A percentile compares a stretch with the other conserved stretches of the same genome.
phyloP scores from a whole-genome alignment of 2,888 invertebrate species.

The Antheraea assamensis region DNA sequence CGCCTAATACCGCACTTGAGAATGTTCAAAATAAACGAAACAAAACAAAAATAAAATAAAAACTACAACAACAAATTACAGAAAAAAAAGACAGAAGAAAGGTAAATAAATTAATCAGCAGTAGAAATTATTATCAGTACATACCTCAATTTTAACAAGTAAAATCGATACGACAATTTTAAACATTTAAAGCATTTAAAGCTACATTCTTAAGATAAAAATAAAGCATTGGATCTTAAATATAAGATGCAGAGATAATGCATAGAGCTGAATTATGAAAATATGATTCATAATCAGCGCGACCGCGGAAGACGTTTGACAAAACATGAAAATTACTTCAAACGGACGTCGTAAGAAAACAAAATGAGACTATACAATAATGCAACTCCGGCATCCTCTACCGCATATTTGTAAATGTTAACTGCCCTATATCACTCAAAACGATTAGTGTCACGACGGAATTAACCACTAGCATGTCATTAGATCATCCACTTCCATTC shows the following conservation, averaged over 20 bases:
- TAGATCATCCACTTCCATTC: slow-evolving; percentile 66
- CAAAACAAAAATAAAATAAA: background rate
- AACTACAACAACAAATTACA: background rate
- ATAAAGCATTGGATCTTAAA: background rate
- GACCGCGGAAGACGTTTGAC: slow-evolving; percentile 24
- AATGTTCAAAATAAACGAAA: background rate
- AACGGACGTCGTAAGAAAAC: slow-evolving; percentile 50
- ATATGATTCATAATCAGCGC: background rate
- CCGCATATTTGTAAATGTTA: slow-evolving; percentile 53
- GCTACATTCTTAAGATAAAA: background rate
- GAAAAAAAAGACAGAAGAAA: too few relatives aligned
- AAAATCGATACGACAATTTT: background rate
- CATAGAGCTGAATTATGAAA: background rate
- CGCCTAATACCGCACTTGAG: background rate
- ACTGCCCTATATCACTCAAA: slow-evolving; percentile 50
- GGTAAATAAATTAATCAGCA: too few relatives aligned
- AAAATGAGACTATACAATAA: slow-evolving; percentile 36
- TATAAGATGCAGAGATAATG: background rate
- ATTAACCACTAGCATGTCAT: slow-evolving; percentile 67
- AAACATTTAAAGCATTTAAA: background rate
- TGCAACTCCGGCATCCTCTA: slow-evolving; percentile 43
- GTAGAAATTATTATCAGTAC: too few relatives aligned
- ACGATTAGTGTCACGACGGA: slow-evolving; percentile 71
- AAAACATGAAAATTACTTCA: slow-evolving; percentile 35
- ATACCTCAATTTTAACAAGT: background rate